Evolutionary conservation across 2,113 vertebrate species (phyloP).

Genomic region (Semnornis frantzii): DNA sequence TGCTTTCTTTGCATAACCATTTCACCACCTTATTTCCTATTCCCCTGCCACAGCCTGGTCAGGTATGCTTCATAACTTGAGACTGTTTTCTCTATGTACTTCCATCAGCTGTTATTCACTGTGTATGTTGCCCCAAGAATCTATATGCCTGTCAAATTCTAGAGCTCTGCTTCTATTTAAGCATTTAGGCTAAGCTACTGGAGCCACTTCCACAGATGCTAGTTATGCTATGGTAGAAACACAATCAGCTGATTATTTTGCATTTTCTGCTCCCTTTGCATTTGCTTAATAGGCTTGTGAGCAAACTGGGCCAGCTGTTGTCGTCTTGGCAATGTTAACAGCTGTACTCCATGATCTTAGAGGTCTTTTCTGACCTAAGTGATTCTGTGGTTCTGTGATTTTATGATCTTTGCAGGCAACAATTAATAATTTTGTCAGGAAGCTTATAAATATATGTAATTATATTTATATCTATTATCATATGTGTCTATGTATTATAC

Average conservation of each 20-base stretch:
- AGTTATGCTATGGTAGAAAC: neutral
- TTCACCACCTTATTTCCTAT: neutral
- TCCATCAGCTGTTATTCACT: neutral
- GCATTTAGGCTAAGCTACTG: neutral
- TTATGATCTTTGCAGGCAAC: neutral
- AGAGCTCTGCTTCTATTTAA: neutral
- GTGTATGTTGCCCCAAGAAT: neutral
- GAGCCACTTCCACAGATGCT: neutral
- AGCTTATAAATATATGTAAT: neutral
- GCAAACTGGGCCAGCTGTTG: neutral
- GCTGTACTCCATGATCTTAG: neutral
- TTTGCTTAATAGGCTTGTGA: neutral
- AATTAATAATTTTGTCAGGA: neutral
- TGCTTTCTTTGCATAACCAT: fast-evolving
- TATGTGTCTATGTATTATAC: neutral
- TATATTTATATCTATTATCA: neutral
- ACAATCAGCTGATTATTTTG: neutral
- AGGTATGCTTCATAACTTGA: neutral
- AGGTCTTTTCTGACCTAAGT: neutral
- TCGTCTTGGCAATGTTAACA: neutral
- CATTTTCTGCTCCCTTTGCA: neutral
- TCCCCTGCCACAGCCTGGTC: neutral
- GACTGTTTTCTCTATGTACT: neutral
- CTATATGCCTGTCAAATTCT: neutral
- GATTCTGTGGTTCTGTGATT: neutral